These are phyloP conservation scores for Uromys caudimaculatus DNA, from an alignment of 2,797 vertebrate species.

Conservation along the genomic window DNA sequence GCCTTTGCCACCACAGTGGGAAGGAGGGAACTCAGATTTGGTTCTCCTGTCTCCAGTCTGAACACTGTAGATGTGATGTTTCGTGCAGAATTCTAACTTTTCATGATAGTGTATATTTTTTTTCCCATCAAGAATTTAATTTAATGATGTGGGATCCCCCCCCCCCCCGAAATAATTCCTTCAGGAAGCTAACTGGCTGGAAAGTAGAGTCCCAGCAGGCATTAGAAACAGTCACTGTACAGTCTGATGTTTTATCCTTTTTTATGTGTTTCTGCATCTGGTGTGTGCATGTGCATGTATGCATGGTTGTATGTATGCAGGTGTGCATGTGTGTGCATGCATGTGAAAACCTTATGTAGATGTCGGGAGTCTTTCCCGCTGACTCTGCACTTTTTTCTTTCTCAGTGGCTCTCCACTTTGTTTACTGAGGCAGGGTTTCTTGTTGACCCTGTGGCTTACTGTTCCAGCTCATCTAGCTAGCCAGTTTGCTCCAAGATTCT, in stretches of 20 bases:
- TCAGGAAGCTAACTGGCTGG: neutral
- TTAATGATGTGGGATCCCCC: neutral
- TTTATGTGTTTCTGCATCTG: neutral
- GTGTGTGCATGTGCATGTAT: neutral
- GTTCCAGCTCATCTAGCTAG: rapidly evolving
- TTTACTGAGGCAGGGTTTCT: neutral
- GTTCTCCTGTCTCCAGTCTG: neutral
- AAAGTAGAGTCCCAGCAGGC: neutral
- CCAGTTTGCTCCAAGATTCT: neutral
- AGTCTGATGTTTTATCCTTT: neutral
- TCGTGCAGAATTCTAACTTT: neutral
- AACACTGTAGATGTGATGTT: neutral
- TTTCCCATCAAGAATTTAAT: constrained; percentile 14
- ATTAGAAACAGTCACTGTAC: neutral
- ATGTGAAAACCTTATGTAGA: neutral
- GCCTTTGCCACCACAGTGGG: neutral
- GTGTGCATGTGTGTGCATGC: neutral
- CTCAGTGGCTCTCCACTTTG: neutral
- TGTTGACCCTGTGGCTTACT: rapidly evolving
- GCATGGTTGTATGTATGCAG: neutral
- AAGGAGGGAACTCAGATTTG: neutral
- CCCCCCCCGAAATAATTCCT: neutral
- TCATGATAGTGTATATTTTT: neutral
- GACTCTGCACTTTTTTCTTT: neutral
- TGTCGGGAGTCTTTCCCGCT: neutral